These are phyloP conservation scores for Polypterus bichir DNA, from an alignment of 2,113 vertebrate genomes.

Conservation along the genomic window DNA sequence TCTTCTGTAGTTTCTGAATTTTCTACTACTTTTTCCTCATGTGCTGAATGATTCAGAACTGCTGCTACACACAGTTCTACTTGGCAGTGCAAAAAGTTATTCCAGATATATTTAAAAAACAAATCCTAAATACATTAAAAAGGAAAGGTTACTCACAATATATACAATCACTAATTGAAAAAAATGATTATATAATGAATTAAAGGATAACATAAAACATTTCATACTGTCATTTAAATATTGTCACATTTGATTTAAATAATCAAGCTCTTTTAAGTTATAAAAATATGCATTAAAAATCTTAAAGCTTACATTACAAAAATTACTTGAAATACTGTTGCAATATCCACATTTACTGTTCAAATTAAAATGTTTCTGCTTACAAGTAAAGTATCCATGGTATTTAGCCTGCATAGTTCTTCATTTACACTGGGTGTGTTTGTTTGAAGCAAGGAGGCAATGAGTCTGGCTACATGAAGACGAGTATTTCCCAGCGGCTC, in stretches of 20 bases:
- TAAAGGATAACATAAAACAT: too few species aligned
- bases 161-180: too few species aligned
- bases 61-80: slow-evolving; percentile 85
- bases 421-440: slow-evolving; percentile 70
- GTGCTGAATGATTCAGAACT: slow-evolving; percentile 67
- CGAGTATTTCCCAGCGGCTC: slow-evolving; percentile 86
- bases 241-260: too few species aligned
- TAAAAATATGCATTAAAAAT: too few species aligned
- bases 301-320: too few species aligned
- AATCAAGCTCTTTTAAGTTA: too few species aligned
- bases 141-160: not conserved
- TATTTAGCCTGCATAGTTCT: slow-evolving; percentile 81
- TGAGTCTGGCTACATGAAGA: slow-evolving; percentile 76
- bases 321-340: too few species aligned
- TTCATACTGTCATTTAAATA: too few species aligned
- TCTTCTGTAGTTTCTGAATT: slow-evolving; percentile 27
- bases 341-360: too few species aligned
- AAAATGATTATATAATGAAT: too few species aligned
- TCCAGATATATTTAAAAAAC: slow-evolving; percentile 96
- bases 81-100: slow-evolving; percentile 97
- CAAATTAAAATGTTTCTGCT: slow-evolving; percentile 16
- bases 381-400: slow-evolving; percentile 83
- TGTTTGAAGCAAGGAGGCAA: slow-evolving; percentile 81
- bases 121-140: slow-evolving; percentile 58
- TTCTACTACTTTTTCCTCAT: slow-evolving; percentile 33